Conservation (phyloP, 2,113 vertebrate species). For the Cololabis saira region DNA sequence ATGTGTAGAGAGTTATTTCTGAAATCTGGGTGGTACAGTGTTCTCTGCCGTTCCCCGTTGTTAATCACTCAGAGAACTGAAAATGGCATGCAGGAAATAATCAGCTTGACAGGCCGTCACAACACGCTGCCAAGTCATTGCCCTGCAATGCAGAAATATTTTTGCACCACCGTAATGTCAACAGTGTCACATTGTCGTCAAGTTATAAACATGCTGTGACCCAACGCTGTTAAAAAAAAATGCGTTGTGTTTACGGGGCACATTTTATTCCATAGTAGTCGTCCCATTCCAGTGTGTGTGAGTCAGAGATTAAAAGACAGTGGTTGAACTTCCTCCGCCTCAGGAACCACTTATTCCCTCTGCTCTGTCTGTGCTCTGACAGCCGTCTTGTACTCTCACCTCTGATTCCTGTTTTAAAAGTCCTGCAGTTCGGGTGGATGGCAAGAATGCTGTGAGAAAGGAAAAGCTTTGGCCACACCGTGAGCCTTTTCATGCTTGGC, state of each 20-base stretch:
- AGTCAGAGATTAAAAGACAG: conserved; percentile 23
- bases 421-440: conserved; percentile 4
- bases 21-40: no score
- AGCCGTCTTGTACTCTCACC: conserved; percentile 3
- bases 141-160: neutral
- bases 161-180: no score
- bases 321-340: conserved; percentile 23
- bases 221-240: conserved; percentile 3
- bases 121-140: conserved; percentile 18
- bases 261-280: conserved; percentile 13
- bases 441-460: no score
- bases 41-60: neutral
- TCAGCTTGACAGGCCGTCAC: no score
- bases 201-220: neutral
- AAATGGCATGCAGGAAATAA: conserved; percentile 47
- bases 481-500: conserved; percentile 9
- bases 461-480: no score
- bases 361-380: conserved; percentile 10
- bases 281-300: conserved; percentile 15
- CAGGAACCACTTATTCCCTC: conserved; percentile 36
- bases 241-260: conserved; percentile 13
- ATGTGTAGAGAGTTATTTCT: no score
- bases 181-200: neutral
- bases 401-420: conserved; percentile 37
- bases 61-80: conserved; percentile 25